Evolutionary conservation across 1,140 invertebrate genomes (phyloP).

Genomic region (Zophobas atratus): DNA sequence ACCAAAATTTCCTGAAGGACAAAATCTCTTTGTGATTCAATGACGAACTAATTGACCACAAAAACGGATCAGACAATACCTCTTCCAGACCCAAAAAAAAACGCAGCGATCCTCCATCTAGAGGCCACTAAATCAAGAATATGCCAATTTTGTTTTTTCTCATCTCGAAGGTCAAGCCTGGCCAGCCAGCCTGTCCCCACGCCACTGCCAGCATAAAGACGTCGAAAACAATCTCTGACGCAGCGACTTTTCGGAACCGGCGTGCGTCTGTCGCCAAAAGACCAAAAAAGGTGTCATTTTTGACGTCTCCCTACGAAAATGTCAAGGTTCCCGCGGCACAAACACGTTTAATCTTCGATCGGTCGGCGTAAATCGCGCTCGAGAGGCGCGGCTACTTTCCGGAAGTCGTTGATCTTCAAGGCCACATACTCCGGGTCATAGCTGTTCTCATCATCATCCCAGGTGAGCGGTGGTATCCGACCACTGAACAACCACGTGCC

Average conservation of each 20-base stretch:
- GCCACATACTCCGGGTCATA: slow-evolving; percentile 51
- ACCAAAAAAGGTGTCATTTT: slow-evolving; percentile 21
- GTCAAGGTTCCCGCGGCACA: slow-evolving; percentile 32
- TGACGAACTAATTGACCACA: too few relatives aligned
- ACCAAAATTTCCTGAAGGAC: too few relatives aligned
- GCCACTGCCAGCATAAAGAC: not conserved
- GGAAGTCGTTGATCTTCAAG: slow-evolving; percentile 52
- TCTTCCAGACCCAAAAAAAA: too few relatives aligned
- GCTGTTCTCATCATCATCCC: slow-evolving; percentile 44
- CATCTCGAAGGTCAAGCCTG: too few relatives aligned
- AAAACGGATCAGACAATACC: too few relatives aligned
- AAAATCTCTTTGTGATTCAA: too few relatives aligned
- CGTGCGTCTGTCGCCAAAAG: not conserved
- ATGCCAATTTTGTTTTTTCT: too few relatives aligned
- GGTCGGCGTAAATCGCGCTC: slow-evolving; percentile 33
- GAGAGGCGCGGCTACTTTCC: slow-evolving; percentile 53
- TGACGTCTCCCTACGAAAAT: slow-evolving; percentile 17
- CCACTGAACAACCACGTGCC: slow-evolving; percentile 29
- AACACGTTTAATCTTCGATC: slow-evolving; percentile 33
- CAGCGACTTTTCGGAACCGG: not conserved
- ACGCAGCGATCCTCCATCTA: too few relatives aligned
- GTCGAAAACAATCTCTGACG: not conserved
- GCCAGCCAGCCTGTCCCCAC: not conserved
- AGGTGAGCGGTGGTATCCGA: slow-evolving; percentile 39
- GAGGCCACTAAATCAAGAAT: too few relatives aligned